A percentile compares a stretch with the other conserved stretches of the same genome.
phyloP scores from a whole-genome alignment of 1,140 invertebrate species.

The Caerostris extrusa region DNA sequence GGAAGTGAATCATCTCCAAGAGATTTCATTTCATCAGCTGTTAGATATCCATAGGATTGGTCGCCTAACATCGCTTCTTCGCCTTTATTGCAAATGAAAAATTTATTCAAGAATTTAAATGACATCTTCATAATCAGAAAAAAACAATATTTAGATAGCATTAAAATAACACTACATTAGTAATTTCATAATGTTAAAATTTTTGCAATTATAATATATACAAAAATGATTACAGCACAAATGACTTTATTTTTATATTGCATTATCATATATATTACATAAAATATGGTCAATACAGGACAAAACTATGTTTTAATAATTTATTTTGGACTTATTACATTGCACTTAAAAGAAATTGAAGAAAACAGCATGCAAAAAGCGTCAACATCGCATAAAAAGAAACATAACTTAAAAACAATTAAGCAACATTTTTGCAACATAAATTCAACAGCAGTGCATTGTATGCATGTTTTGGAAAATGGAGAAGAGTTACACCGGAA shows the following conservation, averaged over 20 bases:
- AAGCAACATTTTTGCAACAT: background rate
- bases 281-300: too few species aligned
- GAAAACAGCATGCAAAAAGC: background rate
- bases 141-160: background rate
- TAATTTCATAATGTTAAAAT: background rate
- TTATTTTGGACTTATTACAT: background rate
- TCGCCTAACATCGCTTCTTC: conserved; percentile 94
- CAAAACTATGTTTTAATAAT: too few species aligned
- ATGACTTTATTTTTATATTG: too few species aligned
- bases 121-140: background rate
- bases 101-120: background rate
- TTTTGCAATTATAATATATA: background rate
- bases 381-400: background rate
- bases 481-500: background rate
- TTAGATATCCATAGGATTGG: conserved; percentile 94
- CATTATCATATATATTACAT: too few species aligned
- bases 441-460: background rate
- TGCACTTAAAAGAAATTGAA: background rate
- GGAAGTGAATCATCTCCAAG: conserved; percentile 95
- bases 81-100: conserved; percentile 83
- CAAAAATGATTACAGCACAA: too few species aligned
- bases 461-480: background rate
- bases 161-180: background rate
- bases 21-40: conserved; percentile 95
- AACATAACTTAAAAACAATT: background rate